These are phyloP conservation scores for Tuta absoluta DNA, from an alignment of 2,888 invertebrate genomes.

Conservation along the genomic window DNA sequence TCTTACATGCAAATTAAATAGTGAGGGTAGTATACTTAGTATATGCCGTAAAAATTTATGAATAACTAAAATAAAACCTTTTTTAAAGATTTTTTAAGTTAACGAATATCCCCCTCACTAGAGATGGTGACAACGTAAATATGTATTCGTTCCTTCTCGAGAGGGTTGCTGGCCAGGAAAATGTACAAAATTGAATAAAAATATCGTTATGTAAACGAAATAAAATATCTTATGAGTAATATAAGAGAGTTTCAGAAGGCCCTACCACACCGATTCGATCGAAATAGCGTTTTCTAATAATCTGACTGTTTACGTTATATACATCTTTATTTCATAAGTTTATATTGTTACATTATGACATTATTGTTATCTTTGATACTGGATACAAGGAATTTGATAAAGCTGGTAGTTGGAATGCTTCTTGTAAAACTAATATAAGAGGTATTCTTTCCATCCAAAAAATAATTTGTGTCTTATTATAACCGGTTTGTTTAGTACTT, in stretches of 20 bases:
- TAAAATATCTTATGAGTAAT: conserved; percentile 22
- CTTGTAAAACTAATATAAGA: neutral
- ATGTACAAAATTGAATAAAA: conserved; percentile 26
- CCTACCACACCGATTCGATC: neutral
- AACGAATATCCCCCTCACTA: conserved; percentile 2
- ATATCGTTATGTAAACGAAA: conserved; percentile 21
- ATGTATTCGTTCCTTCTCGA: conserved; percentile 32
- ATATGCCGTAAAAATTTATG: too few species aligned
- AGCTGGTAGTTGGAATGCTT: neutral
- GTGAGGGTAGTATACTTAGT: too few species aligned
- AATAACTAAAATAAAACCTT: too few species aligned
- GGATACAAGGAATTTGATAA: conserved; percentile 3
- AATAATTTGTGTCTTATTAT: too few species aligned
- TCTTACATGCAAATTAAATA: too few species aligned
- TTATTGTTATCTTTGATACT: neutral
- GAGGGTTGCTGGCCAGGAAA: conserved; percentile 24
- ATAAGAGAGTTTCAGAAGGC: neutral
- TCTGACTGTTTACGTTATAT: too few species aligned
- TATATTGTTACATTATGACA: neutral
- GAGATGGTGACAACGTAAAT: conserved; percentile 31
- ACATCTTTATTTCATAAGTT: neutral
- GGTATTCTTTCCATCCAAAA: neutral
- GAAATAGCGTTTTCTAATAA: neutral
- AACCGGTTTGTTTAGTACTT: neutral
- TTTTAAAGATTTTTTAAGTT: too few species aligned